These are phyloP conservation scores for Casuarius casuarius DNA, from an alignment of 2,113 vertebrate genomes.

Conservation along the genomic window DNA sequence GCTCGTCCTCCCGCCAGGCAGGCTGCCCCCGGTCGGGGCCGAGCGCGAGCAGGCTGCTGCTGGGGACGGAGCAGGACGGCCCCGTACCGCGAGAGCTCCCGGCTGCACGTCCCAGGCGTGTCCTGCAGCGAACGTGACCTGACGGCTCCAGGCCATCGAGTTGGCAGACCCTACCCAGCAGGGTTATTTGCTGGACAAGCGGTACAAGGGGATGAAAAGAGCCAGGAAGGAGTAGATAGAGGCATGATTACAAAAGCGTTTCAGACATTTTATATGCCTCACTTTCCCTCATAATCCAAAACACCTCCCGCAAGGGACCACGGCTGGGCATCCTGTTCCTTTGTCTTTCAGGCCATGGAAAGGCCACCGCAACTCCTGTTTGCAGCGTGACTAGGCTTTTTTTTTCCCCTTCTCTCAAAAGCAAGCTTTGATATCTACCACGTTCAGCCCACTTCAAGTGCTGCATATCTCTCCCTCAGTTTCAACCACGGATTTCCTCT, in stretches of 20 bases:
- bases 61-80: not conserved
- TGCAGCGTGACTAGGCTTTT: accelerated
- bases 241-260: not conserved
- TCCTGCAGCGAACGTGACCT: not conserved
- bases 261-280: not conserved
- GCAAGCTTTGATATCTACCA: accelerated
- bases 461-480: not conserved
- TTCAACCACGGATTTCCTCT: not conserved
- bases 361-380: not conserved
- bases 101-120: accelerated
- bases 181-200: not conserved
- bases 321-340: not conserved
- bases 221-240: not conserved
- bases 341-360: not conserved
- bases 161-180: not conserved
- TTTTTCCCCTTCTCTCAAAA: not conserved
- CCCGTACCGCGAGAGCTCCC: not conserved
- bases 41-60: accelerated
- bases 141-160: too few species aligned
- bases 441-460: not conserved
- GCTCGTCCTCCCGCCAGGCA: not conserved
- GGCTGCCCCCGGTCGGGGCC: not conserved
- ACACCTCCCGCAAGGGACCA: accelerated
- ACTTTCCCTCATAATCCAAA: not conserved
- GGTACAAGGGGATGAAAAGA: not conserved